Evolutionary conservation across 1,140 invertebrate genomes (phyloP), one percentile per base, ranked within the genome.

Genomic region (Drosophila subpulchrella): DNA sequence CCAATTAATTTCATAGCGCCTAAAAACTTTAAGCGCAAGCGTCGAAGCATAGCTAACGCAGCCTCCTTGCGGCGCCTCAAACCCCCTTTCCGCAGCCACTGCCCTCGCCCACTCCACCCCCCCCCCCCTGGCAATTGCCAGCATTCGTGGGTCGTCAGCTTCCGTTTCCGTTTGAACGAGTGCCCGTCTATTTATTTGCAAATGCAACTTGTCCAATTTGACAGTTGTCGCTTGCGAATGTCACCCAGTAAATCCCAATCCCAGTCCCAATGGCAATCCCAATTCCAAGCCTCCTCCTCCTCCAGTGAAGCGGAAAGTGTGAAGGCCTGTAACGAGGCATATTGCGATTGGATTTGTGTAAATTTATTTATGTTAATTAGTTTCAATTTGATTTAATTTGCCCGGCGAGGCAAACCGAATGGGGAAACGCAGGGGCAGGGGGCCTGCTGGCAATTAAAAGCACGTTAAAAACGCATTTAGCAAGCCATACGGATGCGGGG

Each of bases 391-490:
- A 89, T 89, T 89, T 89, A 84, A 89, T 89, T 89, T 89, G 77
- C 70, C 75, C 36, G 39, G 15, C 36, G 17, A 46, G 30, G 20
- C 32, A 17, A 38, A 30, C 15, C n/a, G n/a, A 32, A 24, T 6
- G 32, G 0, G 32, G 39, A 7, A 8, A 13, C 6, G 36, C 15
- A 12, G 32, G 12, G n/a, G 30, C 42, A 11, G 12, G 13, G 24
- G 17, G 15, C 20, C 20, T 20, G 13, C 24, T 34, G 34, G 12
- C 86, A 91, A 91, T 91, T 91, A 91, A 91, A 91, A 91, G 81
- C 81, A 90, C 90, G 90, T 91, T 91, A 91, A 91, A 91, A 91
- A 90, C 84, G 78, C 90, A 91, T 91, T 91, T 91, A 89, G 81
- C 83, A 77, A 82, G 75, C 78, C 11, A 17, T 17, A 13, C 46